These are phyloP conservation scores for Nycticryphes semicollaris DNA, from an alignment of 2,113 vertebrate genomes.

Conservation along the genomic window DNA sequence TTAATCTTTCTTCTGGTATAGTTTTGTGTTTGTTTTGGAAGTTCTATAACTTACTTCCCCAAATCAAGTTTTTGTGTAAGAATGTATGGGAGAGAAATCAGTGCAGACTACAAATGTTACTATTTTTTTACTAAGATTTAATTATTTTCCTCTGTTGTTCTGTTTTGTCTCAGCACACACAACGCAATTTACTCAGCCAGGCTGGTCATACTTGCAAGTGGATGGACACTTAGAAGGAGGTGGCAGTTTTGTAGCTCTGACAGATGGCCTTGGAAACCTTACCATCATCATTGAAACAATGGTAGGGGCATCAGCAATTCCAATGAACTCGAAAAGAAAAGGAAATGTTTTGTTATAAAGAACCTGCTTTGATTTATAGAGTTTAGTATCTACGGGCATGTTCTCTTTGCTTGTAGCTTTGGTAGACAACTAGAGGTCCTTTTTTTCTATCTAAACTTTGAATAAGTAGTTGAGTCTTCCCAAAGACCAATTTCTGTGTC, in stretches of 20 bases:
- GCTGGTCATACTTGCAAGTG: slow-evolving; percentile 92
- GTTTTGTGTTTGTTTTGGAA: not conserved
- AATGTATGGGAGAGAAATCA: not conserved
- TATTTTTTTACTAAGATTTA: not conserved
- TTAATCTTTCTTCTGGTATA: not conserved
- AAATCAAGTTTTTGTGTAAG: not conserved
- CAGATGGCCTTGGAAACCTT: slow-evolving; percentile 88
- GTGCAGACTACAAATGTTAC: not conserved
- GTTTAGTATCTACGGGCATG: not conserved
- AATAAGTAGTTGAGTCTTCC: not conserved
- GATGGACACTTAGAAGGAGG: slow-evolving; percentile 87
- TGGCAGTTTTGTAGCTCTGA: slow-evolving; percentile 93
- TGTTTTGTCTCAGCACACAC: slow-evolving; percentile 84
- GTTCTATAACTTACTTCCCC: not conserved
- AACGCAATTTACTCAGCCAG: slow-evolving; percentile 91
- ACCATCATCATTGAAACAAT: slow-evolving; percentile 95
- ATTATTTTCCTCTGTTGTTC: not conserved
- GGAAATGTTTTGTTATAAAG: not conserved
- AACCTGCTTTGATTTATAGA: not conserved
- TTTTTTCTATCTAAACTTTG: not conserved
- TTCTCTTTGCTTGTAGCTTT: not conserved
- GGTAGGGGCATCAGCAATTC: slow-evolving; percentile 70
- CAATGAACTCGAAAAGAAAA: not conserved
- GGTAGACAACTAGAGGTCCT: not conserved
- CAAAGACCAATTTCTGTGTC: not conserved